Evolutionary conservation across 2,888 invertebrate species (phyloP), one percentile per base, ranked within the genome.

Genomic region (Drosophila leonis): DNA sequence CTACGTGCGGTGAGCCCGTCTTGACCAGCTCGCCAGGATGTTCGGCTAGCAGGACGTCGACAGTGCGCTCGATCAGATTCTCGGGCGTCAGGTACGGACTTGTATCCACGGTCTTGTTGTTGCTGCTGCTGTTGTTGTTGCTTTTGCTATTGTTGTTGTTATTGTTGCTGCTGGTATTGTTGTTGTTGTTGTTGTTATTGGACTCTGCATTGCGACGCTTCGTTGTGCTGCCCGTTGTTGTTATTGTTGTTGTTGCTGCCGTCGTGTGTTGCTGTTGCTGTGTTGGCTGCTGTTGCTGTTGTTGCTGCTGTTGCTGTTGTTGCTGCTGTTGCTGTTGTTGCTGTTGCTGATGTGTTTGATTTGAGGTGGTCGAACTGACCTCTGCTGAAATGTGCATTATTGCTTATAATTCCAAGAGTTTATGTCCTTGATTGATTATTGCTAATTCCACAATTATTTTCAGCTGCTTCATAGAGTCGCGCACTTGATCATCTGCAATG

Each of bases 1-100:
- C 96, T 93, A 99, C 96, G 94, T 98, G 97, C 1, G 98, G 98
- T 91, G 97, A 96, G n/a, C 98, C 99, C 80, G 99, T 99, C 92
- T 98, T 95, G 70, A 98, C 96, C 80, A 99, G 94, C 93, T 98
- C 98, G 20, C 98, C 98, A 4, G 98, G 98, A 94, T 98, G 98
- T 91, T 98, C 98, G 61, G 97, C 96, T 71, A 98, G 93, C 72
- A 97, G 94, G 56, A 97, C 96, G 92, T 97, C 97, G 74, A 97
- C 93, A 3, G 97, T 97, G 77, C 97, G 94, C 91, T 98, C 97
- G 52, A 97, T 96, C 78, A 97, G 93, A 55, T 97, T 94, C 92
- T 97, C 97, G 8, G 97, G 97, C 29, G 97, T 97, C 92, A 97
- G 92, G 33, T 95, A 92, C 0, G 92, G 93, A 82, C 92, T 91